Evolutionary conservation across 2,888 invertebrate genomes (phyloP), one percentile per base, ranked within the genome.

Genomic region (Mythimna lalbum): DNA sequence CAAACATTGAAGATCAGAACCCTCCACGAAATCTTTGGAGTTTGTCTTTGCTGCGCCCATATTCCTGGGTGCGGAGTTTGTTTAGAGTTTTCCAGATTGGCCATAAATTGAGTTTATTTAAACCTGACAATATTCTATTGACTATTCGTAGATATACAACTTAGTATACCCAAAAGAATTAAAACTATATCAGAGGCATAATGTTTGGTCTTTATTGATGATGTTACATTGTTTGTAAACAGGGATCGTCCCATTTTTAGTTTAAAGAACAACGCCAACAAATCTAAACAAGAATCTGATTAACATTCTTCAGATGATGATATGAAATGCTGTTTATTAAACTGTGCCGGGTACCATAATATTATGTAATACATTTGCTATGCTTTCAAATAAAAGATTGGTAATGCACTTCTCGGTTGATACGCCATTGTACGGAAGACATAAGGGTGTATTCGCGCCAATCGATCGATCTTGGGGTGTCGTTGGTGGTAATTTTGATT

Each of bases 281-380:
- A 23, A 36, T 59, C 6, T 31, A 57, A 76, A 74, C 55, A 56
- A 47, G 9, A 27, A 50, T 31, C 39, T 62, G 36, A 39, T 52
- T 52, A 27, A 27, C 27, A 27, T 27, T 27, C 27, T 27, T 27
- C 4, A 27, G 27, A 27, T 27, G 27, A 27, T 19, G 12, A 43
- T 31, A 12, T 70, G 6, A 67, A 53, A 39, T n/a, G 47, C 17
- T 49, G 60, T 43, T 50, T 56, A 56, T 43, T 36, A 43, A 61
- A 31, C 39, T 50, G 17, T 27, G 14, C 23, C 39, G 9, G 69
- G n/a, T 69, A 49, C 23, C 57, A 70, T 63, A 77, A 75, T 2
- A 77, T 47, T 63, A 27, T 33, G 23, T 31, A 49, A 63, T 31
- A 59, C 36, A 70, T 59, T 75, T 23, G 71, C 71, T 53, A 52